Evolutionary conservation across 2,888 invertebrate species (phyloP).

Genomic region (Theodoxus fluviatilis): DNA sequence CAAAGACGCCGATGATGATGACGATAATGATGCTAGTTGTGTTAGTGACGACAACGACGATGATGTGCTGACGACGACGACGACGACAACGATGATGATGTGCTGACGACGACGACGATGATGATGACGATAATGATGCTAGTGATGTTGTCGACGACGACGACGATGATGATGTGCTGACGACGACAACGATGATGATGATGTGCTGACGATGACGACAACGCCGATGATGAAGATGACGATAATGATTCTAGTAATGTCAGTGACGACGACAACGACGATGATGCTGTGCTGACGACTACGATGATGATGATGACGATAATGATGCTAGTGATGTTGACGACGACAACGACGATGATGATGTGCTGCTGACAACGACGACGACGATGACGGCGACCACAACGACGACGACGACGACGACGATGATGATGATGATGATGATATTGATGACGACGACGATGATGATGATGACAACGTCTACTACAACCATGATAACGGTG

Average conservation of each 20-base stretch:
- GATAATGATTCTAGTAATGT: too few species aligned
- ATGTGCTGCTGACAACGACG: not conserved
- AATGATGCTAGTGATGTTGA: not conserved
- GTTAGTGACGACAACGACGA: not conserved
- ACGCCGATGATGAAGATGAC: not conserved
- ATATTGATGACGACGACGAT: slow-evolving; percentile 7
- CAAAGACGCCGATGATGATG: not conserved
- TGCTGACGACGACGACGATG: not conserved
- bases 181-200: not conserved
- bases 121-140: slow-evolving; percentile 4
- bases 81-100: slow-evolving; percentile 13
- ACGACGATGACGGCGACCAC: not conserved
- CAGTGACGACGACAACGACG: slow-evolving; percentile 7
- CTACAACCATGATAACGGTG: not conserved
- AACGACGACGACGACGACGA: not conserved
- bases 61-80: too few species aligned
- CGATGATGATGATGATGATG: slow-evolving; percentile 17
- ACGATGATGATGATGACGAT: slow-evolving; percentile 12
- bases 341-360: slow-evolving; percentile 15
- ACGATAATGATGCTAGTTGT: not conserved
- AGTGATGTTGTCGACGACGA: not conserved
- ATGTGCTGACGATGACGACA: not conserved
- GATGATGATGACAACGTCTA: slow-evolving; percentile 9
- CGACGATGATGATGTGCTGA: slow-evolving; percentile 16
- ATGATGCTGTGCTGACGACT: not conserved